Conservation (phyloP, 2,797 vertebrate genomes). For the Aotus griseimembra region DNA sequence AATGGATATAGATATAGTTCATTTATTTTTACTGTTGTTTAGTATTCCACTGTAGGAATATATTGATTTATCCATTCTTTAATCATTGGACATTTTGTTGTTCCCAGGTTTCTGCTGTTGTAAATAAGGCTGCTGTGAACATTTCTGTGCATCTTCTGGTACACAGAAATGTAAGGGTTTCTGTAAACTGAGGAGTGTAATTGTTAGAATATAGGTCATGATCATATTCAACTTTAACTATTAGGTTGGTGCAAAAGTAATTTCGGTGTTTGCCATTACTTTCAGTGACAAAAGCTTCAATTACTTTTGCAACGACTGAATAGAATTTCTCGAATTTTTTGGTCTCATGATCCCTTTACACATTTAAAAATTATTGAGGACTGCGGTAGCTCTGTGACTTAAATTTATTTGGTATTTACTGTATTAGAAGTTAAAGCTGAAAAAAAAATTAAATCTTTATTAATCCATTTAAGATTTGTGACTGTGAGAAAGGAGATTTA, state of each 20-base stretch:
- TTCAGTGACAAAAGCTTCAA: no score
- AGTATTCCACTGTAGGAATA: constrained; percentile 2
- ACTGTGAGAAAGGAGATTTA: constrained; percentile 1
- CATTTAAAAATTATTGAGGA: constrained; percentile 16
- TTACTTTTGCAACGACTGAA: not conserved
- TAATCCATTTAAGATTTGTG: not conserved
- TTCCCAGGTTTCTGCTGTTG: not conserved
- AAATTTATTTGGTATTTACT: constrained; percentile 3
- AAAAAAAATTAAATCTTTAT: not conserved
- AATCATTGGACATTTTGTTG: not conserved
- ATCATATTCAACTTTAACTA: not conserved
- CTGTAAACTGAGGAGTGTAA: not conserved
- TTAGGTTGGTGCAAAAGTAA: no score
- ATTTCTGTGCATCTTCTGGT: not conserved
- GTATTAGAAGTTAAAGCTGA: constrained; percentile 6
- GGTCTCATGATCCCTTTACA: not conserved
- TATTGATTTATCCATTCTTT: not conserved
- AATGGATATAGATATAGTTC: not conserved
- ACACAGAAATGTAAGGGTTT: not conserved
- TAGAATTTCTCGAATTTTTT: not conserved
- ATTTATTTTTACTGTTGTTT: constrained; percentile 31
- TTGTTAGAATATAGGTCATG: not conserved
- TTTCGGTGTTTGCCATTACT: no score
- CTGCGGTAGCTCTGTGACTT: not conserved
- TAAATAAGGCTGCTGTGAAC: not conserved